Base-by-base conservation (phyloP, 2,797 vertebrate genomes). In the Dromococcyx pavoninus region DNA sequence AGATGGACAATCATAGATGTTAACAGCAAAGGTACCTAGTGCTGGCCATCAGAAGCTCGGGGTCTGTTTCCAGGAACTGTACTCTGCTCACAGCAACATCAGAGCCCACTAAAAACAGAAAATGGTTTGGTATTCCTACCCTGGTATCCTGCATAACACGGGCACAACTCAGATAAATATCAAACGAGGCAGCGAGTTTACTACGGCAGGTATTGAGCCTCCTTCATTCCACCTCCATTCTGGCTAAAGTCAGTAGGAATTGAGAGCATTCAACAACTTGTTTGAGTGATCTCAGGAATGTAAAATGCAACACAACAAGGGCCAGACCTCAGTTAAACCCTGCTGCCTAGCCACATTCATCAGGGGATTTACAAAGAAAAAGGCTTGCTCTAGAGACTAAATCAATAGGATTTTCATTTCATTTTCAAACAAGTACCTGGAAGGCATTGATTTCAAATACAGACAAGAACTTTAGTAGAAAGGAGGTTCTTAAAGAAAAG, bases 331-430 rank as follows among this genome's bases (percentile, higher is more conserved):
- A 44, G 64, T 51, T 75, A 85, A 93, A 73, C 60, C 81, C 72
- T 37, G 22, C 60, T 83, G 77, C 91, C 74, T 69, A 56, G 33
- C 56, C 53, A 41, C 44, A 73, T 67, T 81, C 54, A 70, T 48
- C 4, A 2, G 18, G 5, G 21, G 86, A 67, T 89, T 93, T 76
- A 57, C 61, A 56, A 43, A 46, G 39, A 25, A 44, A 86, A 88
- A 83, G 54, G 41, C 15, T 95, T 50, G 25, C 71, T 77, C 53
- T 72, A 51, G 54, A 77, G 66, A 74, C 33, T 33, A 60, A 82
- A 89, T 95, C 92, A 77, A 94, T 71, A 87, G 53, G 71, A 79
- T 93, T 94, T 92, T 93, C 44, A 66, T 95, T 93, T 91, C 17
- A 51, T 79, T 85, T 80, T 95, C 86, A 90, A 62, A 72, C 37